Conservation (phyloP, 1,140 invertebrate species). For the Tetramorium simillimum region DNA sequence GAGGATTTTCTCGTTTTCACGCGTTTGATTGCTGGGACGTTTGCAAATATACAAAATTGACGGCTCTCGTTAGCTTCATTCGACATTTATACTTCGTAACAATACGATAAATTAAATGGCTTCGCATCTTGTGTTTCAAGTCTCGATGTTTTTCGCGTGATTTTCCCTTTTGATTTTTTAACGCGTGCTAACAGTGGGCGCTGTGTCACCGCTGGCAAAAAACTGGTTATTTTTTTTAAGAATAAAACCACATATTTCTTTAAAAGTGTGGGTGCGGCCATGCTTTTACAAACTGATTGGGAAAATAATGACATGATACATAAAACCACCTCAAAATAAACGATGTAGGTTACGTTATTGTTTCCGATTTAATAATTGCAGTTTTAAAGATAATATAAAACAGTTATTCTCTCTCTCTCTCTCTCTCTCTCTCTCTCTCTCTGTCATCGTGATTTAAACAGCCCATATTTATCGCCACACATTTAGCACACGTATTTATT, state of each 20-base stretch:
- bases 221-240: neutral
- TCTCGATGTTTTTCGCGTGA: neutral
- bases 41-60: neutral
- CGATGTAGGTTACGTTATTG: neutral
- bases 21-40: neutral
- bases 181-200: neutral
- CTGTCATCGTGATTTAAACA: neutral
- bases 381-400: neutral
- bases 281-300: conserved; percentile 8
- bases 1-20: conserved; percentile 21
- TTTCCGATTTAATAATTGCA: neutral
- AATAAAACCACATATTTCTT: conserved; percentile 33
- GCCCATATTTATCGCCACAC: neutral
- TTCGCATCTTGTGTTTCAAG: neutral
- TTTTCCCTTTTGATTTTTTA: neutral
- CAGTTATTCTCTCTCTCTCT: neutral
- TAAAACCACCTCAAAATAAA: neutral
- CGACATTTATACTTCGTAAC: neutral
- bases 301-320: neutral
- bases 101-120: conserved; percentile 1
- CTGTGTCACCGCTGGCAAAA: neutral
- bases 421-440: neutral
- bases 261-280: neutral
- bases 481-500: neutral
- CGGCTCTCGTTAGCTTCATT: neutral